Base-by-base conservation (phyloP, 1,140 invertebrate species). In the Diorhabda elongata region DNA sequence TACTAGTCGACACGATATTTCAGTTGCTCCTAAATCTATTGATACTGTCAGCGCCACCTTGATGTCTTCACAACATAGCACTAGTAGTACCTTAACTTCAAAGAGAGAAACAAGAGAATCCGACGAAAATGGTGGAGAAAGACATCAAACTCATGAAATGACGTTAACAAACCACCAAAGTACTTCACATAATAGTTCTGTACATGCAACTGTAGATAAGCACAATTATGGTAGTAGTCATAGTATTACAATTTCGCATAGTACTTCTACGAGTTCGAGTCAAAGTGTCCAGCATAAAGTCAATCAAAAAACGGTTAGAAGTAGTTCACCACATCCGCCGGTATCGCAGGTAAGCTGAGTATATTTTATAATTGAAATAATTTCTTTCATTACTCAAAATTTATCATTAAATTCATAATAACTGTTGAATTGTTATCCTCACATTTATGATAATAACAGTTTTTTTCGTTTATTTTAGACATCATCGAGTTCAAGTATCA, bases 1-100 rank as follows among this genome's bases (percentile, higher is more conserved):
- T 73, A 81, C 88, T 4, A 72, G 73, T 11, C 69, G 74, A 26
- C 70, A 84, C 85, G 58, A 82, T 84, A 8, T 74, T 47, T 58
- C 41, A 26, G 69, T 62, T n/a, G 71, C 67, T 6, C 74, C 68
- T 44, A 86, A 81, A 44, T 80, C 83, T 44, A 84, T 85, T 45
- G 86, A 90, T 67, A 89, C 89, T 70, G 74, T 76, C 4, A 87
- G 86, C 6, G 87, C 88, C 0, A 89, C 88, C 2, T 87, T 90
- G 85, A 86, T 90, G 75, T 87, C 88, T 84, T 56, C 89, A 87
- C 82, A 88, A 87, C 77, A 89, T 85, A 62, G 88, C 85, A 88
- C 87, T 7, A 43, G 82, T 76, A 76, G 82, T 79, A 82, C 88
- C 71, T 77, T 86, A 75, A 80, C 85, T 70, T 84, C 85, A 8